Evolutionary conservation across 2,113 vertebrate genomes (phyloP), one percentile per base, ranked within the genome.

Genomic region (Salvelinus namaycush): DNA sequence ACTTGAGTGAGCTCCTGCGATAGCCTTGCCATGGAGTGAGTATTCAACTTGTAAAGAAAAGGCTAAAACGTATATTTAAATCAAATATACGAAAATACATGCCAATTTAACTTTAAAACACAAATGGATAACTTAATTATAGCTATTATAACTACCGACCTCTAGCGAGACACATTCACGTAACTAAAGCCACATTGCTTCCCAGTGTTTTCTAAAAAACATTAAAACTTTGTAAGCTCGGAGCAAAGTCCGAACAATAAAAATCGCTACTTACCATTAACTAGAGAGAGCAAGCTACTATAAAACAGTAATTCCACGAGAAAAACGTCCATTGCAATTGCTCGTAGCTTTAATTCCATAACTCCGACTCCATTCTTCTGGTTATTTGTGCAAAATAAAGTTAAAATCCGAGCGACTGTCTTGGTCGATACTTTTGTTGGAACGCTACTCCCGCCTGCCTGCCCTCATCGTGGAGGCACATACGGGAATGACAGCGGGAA

Each of bases 321-420:
- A 81, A 88, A 78, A 83, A 70, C 80, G 76, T 84, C 88, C 92
- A 93, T 92, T 83, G 77, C 91, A 76, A 68, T 74, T 82, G 82
- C 76, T 74, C 72, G 80, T 1, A 73, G 80, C 81, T 71, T 87
- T 72, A 90, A 27, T 87, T 74, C 81, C 86, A 77, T 72, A 74
- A 67, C 73, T 86, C 75, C 79, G 81, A 48, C 81, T 88, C 89
- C 89, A 92, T 91, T 44, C 59, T 87, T 72, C 64, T 57, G 62
- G 44, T 26, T 13, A 67, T 65, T 62, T 67, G 69, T 74, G 65
- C 76, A 70, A 27, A 70, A 69, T 64, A 44, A 80, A 83, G 78
- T 39, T 85, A 79, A 20, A 75, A 76, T 77, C 60, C 9, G 24
- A n/a, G 24, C 22, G 22, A 16, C 44, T 27, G 49, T 72, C 7